Conservation (phyloP, 2,797 vertebrate species). For the Ibycter americanus region DNA sequence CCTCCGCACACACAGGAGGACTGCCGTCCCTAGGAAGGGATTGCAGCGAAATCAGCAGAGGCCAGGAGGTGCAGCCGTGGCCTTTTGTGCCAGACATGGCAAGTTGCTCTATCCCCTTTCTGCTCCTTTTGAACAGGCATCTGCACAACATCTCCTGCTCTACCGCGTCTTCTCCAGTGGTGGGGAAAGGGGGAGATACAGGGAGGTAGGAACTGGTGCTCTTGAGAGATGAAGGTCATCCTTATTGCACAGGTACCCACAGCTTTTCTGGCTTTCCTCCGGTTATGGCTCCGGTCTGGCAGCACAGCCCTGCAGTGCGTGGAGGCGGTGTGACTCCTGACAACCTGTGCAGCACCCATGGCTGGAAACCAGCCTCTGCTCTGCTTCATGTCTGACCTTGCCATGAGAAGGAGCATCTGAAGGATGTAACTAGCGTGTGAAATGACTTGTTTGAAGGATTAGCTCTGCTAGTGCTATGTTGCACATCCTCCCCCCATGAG, state of each 20-base stretch:
- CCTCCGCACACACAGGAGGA: not conserved
- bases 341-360: not conserved
- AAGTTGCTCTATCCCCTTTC: not conserved
- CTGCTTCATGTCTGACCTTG: not conserved
- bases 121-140: not conserved
- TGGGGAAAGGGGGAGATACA: not conserved
- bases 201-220: not conserved
- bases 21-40: not conserved
- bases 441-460: too few relatives aligned
- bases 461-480: not conserved
- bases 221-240: not conserved
- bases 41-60: not conserved
- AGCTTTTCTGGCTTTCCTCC: not conserved
- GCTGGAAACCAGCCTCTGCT: not conserved
- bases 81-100: not conserved
- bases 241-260: not conserved
- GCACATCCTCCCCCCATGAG: rapidly evolving
- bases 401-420: rapidly evolving
- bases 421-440: not conserved
- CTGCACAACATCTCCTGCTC: not conserved
- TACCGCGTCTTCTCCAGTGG: rapidly evolving
- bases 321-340: rapidly evolving
- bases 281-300: not conserved
- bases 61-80: not conserved
- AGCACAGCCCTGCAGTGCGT: not conserved